A percentile compares a stretch with the other conserved stretches of the same genome.
phyloP scores from a whole-genome alignment of 1,140 invertebrate species.

The Cotesia glomerata region DNA sequence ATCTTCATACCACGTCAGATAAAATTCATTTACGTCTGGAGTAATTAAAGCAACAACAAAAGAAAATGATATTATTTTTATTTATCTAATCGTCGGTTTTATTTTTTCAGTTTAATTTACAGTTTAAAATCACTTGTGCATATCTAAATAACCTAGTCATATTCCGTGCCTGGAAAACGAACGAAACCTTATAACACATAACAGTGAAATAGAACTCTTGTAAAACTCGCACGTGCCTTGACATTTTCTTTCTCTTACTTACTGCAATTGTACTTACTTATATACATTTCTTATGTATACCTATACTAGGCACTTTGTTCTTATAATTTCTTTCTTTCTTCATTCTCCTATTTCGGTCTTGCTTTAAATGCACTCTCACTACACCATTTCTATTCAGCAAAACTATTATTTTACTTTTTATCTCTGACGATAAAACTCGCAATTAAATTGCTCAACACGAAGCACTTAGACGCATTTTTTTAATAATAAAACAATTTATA shows the following conservation, averaged over 20 bases:
- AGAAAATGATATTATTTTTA: no score
- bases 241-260: constrained; percentile 1
- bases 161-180: background rate
- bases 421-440: no score
- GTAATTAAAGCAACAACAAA: background rate
- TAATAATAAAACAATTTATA: no score
- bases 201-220: background rate
- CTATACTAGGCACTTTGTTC: background rate
- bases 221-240: background rate
- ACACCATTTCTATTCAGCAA: no score
- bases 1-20: no score
- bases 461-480: no score
- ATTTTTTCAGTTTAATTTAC: background rate
- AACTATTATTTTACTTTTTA: no score
- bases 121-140: background rate
- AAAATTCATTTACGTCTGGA: background rate
- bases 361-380: background rate
- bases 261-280: background rate
- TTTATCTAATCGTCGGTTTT: background rate
- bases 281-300: background rate
- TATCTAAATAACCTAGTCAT: background rate
- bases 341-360: background rate
- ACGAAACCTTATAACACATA: background rate
- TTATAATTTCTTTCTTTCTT: background rate
- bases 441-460: no score